phyloP scores from a whole-genome alignment of 2,113 vertebrate species.

The Meriones unguiculatus region DNA sequence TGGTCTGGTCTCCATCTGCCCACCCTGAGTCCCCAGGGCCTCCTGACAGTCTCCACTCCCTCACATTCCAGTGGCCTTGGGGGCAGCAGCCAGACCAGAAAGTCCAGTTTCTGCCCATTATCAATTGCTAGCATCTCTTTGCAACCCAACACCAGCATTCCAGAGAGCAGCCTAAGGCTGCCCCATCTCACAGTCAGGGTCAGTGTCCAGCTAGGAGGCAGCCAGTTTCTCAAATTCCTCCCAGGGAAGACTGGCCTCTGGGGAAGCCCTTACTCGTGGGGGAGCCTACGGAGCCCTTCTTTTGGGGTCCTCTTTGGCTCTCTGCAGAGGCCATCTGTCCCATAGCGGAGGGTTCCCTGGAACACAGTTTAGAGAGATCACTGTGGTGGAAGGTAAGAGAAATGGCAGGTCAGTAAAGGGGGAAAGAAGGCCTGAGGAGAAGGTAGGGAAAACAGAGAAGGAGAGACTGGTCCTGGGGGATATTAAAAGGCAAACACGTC shows the following conservation, averaged over 20 bases:
- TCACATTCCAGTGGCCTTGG: conserved; percentile 81
- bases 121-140: conserved; percentile 76
- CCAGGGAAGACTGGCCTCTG: background rate
- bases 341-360: background rate
- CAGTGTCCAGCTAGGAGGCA: conserved; percentile 70
- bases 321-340: background rate
- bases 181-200: conserved; percentile 74
- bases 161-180: conserved; percentile 67
- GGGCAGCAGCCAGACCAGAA: conserved; percentile 84
- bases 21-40: conserved; percentile 70
- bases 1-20: conserved; percentile 79
- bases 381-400: background rate
- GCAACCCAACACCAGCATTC: conserved; percentile 84
- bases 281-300: background rate
- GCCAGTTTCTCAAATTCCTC: conserved; percentile 69
- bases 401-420: background rate
- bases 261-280: background rate
- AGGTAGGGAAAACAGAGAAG: background rate
- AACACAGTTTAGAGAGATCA: background rate
- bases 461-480: background rate
- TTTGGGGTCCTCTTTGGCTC: background rate
- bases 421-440: background rate
- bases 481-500: background rate
- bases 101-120: conserved; percentile 84
- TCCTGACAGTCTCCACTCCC: conserved; percentile 51